Conservation (phyloP, 2,113 vertebrate genomes). For the Suricata suricatta region DNA sequence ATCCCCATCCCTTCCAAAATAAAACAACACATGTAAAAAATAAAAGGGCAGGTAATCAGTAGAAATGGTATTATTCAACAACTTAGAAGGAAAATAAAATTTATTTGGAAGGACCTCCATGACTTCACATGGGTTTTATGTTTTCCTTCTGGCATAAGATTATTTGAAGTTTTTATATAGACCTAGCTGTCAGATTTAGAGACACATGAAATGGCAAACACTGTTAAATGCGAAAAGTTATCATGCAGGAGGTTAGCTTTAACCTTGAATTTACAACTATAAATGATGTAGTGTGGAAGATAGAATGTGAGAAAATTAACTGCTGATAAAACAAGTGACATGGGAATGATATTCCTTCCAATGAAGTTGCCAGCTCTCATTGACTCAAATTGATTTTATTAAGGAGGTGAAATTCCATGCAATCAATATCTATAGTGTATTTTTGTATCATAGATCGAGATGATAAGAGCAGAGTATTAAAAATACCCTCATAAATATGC, state of each 20-base stretch:
- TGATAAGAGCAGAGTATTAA: background rate
- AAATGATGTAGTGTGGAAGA: background rate
- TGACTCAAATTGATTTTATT: background rate
- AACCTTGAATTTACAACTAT: conserved; percentile 28
- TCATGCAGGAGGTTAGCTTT: conserved; percentile 34
- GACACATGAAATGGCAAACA: background rate
- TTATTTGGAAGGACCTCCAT: background rate
- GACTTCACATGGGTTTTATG: background rate
- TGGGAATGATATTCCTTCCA: background rate
- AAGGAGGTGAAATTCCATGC: background rate
- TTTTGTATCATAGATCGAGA: background rate
- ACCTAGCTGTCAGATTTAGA: conserved; percentile 26
- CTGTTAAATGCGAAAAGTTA: conserved; percentile 1
- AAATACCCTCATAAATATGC: background rate
- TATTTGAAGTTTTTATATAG: background rate
- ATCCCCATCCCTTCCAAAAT: background rate
- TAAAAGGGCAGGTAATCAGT: background rate
- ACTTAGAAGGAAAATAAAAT: background rate
- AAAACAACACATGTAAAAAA: background rate
- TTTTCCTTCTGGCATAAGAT: background rate
- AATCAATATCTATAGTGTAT: background rate
- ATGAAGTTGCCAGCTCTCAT: background rate
- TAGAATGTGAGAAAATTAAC: conserved; percentile 30
- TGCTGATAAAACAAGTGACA: background rate
- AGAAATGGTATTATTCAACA: background rate